Conservation (phyloP, 2,113 vertebrate genomes). For the Aspiorhynchus laticeps region DNA sequence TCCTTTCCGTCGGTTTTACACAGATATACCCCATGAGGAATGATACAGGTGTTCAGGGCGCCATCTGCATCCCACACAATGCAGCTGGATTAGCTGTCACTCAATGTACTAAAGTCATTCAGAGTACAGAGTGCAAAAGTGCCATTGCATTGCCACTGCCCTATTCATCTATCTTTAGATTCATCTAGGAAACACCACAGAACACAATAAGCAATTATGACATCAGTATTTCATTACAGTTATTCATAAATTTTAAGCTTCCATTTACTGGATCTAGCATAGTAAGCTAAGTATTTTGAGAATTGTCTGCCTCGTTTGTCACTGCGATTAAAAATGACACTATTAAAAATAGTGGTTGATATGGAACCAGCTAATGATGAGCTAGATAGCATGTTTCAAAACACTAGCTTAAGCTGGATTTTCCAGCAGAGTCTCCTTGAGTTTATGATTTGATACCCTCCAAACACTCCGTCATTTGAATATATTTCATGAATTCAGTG, state of each 20-base stretch:
- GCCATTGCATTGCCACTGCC: background rate
- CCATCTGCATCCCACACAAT: slow-evolving; percentile 29
- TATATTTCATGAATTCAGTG: slow-evolving; percentile 39
- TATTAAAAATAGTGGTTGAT: background rate
- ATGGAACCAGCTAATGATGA: background rate
- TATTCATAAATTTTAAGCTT: background rate
- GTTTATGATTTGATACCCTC: slow-evolving; percentile 23
- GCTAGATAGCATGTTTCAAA: background rate
- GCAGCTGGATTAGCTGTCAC: slow-evolving; percentile 45
- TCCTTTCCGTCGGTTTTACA: background rate
- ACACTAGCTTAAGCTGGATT: background rate
- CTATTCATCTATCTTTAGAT: background rate
- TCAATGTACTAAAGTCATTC: slow-evolving; percentile 26
- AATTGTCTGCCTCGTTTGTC: background rate
- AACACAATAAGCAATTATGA: background rate
- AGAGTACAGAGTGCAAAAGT: background rate
- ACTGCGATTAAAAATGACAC: background rate
- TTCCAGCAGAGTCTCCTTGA: slow-evolving; percentile 25
- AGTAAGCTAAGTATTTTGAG: background rate
- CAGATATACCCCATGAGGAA: background rate
- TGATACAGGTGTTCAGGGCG: slow-evolving; percentile 26
- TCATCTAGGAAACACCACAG: background rate
- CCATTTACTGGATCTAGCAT: background rate
- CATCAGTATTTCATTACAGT: background rate
- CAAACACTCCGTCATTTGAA: slow-evolving; percentile 40